phyloP scores from a whole-genome alignment of 2,113 vertebrate genomes.

The Toxostoma redivivum region DNA sequence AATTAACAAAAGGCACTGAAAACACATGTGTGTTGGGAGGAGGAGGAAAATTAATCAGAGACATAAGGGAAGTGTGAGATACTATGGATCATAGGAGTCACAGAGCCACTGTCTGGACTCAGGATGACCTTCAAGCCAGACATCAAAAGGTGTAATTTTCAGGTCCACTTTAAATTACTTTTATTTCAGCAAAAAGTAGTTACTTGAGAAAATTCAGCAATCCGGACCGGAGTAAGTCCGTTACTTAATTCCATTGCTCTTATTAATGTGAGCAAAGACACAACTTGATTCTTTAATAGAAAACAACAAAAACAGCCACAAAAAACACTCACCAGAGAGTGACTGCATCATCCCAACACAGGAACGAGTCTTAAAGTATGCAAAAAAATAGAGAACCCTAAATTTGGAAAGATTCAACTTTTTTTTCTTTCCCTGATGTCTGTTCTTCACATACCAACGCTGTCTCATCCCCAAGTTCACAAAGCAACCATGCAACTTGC shows the following conservation, averaged over 20 bases:
- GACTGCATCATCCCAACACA: neutral
- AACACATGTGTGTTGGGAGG: neutral
- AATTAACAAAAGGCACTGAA: neutral
- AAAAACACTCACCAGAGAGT: neutral
- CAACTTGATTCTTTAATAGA: neutral
- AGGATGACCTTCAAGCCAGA: neutral
- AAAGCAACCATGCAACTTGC: neutral
- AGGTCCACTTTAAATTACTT: neutral
- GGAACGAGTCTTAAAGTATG: neutral
- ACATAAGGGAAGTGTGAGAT: neutral
- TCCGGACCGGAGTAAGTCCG: neutral
- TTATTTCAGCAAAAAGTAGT: neutral
- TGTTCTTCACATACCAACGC: neutral
- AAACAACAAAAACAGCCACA: neutral
- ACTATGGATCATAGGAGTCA: neutral
- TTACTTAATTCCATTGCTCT: neutral
- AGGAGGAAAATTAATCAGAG: neutral
- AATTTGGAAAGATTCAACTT: neutral
- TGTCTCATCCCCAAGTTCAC: neutral
- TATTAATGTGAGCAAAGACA: neutral
- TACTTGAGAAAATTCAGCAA: neutral
- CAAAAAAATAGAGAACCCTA: accelerated
- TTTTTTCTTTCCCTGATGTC: neutral
- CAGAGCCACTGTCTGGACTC: neutral
- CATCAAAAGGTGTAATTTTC: neutral